phyloP scores from a whole-genome alignment of 2,888 invertebrate genomes.

The Megastigmus dorsalis region DNA sequence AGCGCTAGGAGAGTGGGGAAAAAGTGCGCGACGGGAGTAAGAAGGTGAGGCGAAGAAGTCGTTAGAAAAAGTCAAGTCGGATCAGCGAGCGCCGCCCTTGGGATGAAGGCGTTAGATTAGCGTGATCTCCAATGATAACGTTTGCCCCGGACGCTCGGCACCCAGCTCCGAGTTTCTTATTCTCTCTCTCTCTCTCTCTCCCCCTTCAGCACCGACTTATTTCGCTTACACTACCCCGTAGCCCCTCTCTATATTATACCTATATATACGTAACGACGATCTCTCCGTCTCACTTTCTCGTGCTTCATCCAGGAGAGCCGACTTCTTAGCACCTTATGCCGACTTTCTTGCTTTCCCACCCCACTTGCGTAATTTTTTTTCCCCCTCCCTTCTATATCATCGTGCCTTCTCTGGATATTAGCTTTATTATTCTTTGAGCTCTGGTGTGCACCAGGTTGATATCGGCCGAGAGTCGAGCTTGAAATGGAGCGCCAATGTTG shows the following conservation, averaged over 20 bases:
- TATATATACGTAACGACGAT: constrained; percentile 27
- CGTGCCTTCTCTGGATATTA: not conserved
- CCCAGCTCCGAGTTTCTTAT: constrained; percentile 47
- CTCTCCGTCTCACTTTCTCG: not conserved
- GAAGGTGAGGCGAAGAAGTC: constrained; percentile 62
- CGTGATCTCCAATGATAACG: constrained; percentile 73
- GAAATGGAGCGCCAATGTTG: not conserved
- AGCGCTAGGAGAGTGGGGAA: constrained; percentile 30
- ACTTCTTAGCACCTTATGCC: constrained; percentile 29
- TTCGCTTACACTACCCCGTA: not conserved
- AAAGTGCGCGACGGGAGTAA: not conserved
- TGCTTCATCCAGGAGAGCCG: not conserved
- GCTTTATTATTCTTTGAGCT: not conserved
- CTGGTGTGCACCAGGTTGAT: not conserved
- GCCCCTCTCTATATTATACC: not conserved
- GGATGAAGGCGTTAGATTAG: constrained; percentile 70
- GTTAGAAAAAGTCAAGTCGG: constrained; percentile 70
- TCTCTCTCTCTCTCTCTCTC: constrained; percentile 3
- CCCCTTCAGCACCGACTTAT: not conserved
- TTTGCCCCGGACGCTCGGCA: constrained; percentile 55
- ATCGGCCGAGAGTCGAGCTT: not conserved
- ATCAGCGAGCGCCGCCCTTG: constrained; percentile 48
- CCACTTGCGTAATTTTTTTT: constrained; percentile 7
- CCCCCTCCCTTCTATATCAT: not conserved
- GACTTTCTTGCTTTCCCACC: constrained; percentile 42